Evolutionary conservation across 35 echinoderm and acorn worm species (phyloP).

Genomic region (Eucidaris tribuloides): DNA sequence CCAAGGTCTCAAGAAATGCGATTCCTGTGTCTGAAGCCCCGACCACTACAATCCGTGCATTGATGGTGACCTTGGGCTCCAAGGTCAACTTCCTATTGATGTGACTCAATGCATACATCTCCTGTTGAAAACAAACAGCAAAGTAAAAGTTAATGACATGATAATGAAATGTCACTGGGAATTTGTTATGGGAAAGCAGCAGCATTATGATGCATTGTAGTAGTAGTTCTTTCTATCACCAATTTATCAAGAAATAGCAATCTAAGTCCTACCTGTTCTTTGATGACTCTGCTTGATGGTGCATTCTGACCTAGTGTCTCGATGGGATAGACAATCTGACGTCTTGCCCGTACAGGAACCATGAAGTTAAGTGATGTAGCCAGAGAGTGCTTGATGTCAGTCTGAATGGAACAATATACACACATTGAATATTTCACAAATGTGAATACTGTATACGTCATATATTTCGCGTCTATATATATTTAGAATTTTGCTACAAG

Average conservation of each 20-base stretch:
- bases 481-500: too few relatives aligned
- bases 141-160: too few relatives aligned
- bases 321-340: constrained; percentile 89
- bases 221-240: background rate
- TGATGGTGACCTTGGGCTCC: constrained; percentile 97
- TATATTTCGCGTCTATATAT: too few relatives aligned
- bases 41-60: constrained; percentile 92
- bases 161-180: too few relatives aligned
- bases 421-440: background rate
- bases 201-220: background rate
- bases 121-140: too few relatives aligned
- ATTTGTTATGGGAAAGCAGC: too few relatives aligned
- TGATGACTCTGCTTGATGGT: constrained; percentile 82
- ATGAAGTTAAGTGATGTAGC: constrained; percentile 91
- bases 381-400: constrained; percentile 62
- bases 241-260: background rate
- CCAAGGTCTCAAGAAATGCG: constrained; percentile 87
- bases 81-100: constrained; percentile 96
- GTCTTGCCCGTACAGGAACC: constrained; percentile 89
- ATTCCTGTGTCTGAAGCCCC: constrained; percentile 90
- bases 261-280: constrained; percentile 66
- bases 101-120: constrained; percentile 92
- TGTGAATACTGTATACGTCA: background rate
- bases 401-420: constrained; percentile 17
- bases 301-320: constrained; percentile 86